Percentiles rank a stretch among this genome's conserved stretches.
Conservation (phyloP, 2,113 vertebrate species). For the Psephotus haematonotus region DNA sequence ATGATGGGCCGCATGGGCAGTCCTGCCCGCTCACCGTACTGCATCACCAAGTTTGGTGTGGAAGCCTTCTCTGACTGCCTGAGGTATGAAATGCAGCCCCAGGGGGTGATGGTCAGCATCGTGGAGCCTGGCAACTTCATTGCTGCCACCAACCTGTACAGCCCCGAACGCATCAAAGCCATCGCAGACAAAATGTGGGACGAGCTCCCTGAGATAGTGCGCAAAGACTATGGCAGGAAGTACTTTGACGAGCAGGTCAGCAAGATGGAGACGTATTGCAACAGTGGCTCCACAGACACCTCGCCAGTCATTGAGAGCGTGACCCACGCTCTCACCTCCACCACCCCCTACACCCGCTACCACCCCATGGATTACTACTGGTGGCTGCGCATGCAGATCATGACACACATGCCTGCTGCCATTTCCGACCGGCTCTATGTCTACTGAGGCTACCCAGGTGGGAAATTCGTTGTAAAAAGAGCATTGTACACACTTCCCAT, state of each 20-base stretch:
- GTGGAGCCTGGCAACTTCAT: slow-evolving; percentile 84
- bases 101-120: slow-evolving; percentile 80
- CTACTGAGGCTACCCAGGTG: slow-evolving; percentile 55
- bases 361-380: slow-evolving; percentile 86
- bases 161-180: slow-evolving; percentile 75
- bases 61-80: slow-evolving; percentile 84
- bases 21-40: slow-evolving; percentile 75
- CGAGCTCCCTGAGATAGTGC: slow-evolving; percentile 74
- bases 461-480: background rate
- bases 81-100: slow-evolving; percentile 78
- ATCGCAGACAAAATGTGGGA: slow-evolving; percentile 81
- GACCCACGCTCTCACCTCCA: slow-evolving; percentile 72
- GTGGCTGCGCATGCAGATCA: slow-evolving; percentile 84
- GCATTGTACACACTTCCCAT: slow-evolving; percentile 13
- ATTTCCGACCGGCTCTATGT: slow-evolving; percentile 78
- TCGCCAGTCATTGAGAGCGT: slow-evolving; percentile 70
- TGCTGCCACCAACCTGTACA: slow-evolving; percentile 78
- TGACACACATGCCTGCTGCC: slow-evolving; percentile 79
- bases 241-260: slow-evolving; percentile 80
- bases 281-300: slow-evolving; percentile 71
- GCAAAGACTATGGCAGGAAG: slow-evolving; percentile 76
- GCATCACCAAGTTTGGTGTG: slow-evolving; percentile 82
- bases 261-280: slow-evolving; percentile 77
- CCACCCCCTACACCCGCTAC: slow-evolving; percentile 76
- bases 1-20: slow-evolving; percentile 82